Evolutionary conservation across 2,113 vertebrate genomes (phyloP).

Genomic region (Machaerirhynchus nigripectus): DNA sequence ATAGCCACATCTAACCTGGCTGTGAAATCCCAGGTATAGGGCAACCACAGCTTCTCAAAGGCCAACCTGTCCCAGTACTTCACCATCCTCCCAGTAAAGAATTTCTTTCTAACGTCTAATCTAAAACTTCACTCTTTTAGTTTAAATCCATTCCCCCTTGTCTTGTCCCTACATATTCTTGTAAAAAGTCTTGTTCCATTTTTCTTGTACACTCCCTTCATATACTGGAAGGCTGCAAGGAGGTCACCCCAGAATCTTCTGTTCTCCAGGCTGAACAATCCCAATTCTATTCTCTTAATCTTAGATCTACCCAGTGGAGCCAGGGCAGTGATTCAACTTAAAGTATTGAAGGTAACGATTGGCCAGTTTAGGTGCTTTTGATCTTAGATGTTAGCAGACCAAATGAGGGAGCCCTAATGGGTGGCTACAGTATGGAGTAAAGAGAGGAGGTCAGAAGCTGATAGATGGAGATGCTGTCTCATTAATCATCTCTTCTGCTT

Average conservation of each 20-base stretch:
- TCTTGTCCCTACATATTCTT: neutral
- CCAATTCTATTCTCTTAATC: neutral
- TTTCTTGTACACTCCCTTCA: neutral
- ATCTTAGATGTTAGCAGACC: neutral
- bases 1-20: neutral
- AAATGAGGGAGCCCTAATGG: neutral
- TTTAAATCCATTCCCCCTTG: neutral
- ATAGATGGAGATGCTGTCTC: neutral
- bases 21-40: neutral
- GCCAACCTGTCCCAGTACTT: neutral
- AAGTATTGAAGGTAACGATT: neutral
- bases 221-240: accelerated
- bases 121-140: neutral
- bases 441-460: neutral
- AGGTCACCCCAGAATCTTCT: neutral
- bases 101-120: neutral
- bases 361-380: neutral
- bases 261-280: neutral
- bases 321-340: neutral
- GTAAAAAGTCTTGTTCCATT: neutral
- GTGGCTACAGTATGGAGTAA: neutral
- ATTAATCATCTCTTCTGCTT: neutral
- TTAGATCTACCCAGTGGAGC: neutral
- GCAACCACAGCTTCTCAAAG: neutral
- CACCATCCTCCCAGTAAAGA: neutral